Conservation (phyloP, 2,888 invertebrate genomes). For the Willowsia nigromaculata region DNA sequence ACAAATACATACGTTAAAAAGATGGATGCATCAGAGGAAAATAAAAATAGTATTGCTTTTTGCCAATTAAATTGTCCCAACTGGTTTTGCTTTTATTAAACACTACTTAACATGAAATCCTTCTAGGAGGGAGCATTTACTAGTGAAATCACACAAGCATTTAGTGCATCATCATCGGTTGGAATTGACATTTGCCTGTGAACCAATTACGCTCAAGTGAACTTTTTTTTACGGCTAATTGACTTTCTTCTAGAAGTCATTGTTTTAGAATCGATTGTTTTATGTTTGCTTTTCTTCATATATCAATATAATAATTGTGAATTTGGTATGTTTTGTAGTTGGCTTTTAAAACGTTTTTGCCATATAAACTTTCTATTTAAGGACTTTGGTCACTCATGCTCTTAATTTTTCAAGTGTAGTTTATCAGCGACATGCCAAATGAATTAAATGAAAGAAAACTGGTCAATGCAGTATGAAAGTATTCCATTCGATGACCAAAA, state of each 20-base stretch:
- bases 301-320: not conserved
- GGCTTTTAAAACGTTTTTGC: not conserved
- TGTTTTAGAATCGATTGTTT: not conserved
- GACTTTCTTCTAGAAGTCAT: conserved; percentile 3
- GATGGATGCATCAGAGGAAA: not conserved
- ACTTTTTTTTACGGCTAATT: conserved; percentile 16
- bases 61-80: too few species aligned
- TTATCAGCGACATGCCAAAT: not conserved
- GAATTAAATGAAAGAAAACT: not conserved
- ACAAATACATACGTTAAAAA: not conserved
- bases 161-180: not conserved
- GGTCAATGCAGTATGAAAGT: not conserved
- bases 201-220: conserved; percentile 1
- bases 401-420: not conserved
- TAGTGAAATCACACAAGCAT: not conserved
- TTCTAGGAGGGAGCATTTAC: too few species aligned
- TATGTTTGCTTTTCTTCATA: not conserved
- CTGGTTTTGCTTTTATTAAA: too few species aligned
- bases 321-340: not conserved
- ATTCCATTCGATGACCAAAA: not conserved
- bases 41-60: too few species aligned
- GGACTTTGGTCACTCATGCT: too few species aligned
- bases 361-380: conserved; percentile 9
- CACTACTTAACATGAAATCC: too few species aligned
- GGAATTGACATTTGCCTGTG: conserved; percentile 9